Percentiles rank a stretch among this genome's conserved stretches.
Conservation (phyloP, 1,140 invertebrate species). For the Drosophila melanica region DNA sequence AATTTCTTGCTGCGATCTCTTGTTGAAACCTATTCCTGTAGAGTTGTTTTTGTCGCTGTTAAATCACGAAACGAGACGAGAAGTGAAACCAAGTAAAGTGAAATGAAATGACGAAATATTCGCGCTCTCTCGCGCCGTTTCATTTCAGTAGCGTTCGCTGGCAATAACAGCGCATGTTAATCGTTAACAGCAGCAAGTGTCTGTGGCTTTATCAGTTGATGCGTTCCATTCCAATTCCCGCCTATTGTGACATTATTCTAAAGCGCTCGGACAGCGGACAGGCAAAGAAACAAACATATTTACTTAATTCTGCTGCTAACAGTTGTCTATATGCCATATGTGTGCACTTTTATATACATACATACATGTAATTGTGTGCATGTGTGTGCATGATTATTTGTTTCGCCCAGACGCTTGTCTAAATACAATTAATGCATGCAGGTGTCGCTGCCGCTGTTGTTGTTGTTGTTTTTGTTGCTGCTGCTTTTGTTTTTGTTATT, state of each 20-base stretch:
- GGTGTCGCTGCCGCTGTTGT: conserved; percentile 26
- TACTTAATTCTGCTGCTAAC: conserved; percentile 29
- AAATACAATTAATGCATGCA: conserved; percentile 53
- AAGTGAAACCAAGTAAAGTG: neutral
- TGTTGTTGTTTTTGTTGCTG: conserved; percentile 12
- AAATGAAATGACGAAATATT: conserved; percentile 1
- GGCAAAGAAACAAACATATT: conserved; percentile 31
- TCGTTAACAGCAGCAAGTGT: conserved; percentile 45
- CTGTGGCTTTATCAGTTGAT: conserved; percentile 23
- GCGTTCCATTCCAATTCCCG: conserved; percentile 40
- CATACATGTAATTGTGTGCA: too few relatives aligned
- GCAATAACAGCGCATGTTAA: conserved; percentile 21
- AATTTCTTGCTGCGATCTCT: conserved; percentile 14
- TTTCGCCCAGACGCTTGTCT: conserved; percentile 47
- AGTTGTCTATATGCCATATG: conserved; percentile 1
- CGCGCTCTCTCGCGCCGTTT: neutral
- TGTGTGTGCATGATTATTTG: conserved; percentile 25
- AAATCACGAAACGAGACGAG: neutral
- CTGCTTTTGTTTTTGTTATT: conserved; percentile 7
- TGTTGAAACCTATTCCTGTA: neutral
- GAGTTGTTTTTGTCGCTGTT: neutral
- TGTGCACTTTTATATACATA: neutral
- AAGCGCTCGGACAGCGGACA: conserved; percentile 15
- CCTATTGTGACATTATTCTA: conserved; percentile 31
- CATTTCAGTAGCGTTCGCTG: neutral